These are phyloP conservation scores for Styela plicata DNA, from an alignment of 23 tunicate species.

Conservation along the genomic window DNA sequence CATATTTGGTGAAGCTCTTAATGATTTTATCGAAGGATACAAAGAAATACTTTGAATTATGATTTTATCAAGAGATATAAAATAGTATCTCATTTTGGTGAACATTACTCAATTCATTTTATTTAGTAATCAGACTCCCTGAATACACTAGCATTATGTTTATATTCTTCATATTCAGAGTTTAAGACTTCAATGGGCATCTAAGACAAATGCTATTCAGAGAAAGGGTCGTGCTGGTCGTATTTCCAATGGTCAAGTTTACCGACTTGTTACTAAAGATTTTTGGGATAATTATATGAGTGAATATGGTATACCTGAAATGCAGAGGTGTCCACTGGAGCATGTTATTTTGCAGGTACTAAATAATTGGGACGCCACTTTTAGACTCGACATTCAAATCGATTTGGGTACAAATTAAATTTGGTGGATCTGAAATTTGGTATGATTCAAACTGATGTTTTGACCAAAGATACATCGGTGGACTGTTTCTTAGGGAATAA, in stretches of 20 bases:
- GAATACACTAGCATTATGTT: too few species aligned
- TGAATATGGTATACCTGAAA: constrained; percentile 59
- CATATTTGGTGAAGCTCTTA: too few species aligned
- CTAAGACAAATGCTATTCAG: constrained; percentile 69
- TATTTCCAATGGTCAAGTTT: constrained; percentile 67
- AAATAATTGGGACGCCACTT: not conserved
- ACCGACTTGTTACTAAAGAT: constrained; percentile 39
- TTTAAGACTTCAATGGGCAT: constrained; percentile 81
- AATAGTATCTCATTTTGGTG: too few species aligned
- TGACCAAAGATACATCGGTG: too few species aligned
- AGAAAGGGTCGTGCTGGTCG: constrained; percentile 91
- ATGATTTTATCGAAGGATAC: too few species aligned
- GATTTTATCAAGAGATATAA: too few species aligned
- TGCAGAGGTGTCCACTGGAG: constrained; percentile 78
- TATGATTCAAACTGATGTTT: not conserved
- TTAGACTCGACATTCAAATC: not conserved
- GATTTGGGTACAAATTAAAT: not conserved
- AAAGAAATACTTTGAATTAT: too few species aligned
- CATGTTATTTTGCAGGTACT: constrained; percentile 49
- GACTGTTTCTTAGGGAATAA: too few species aligned
- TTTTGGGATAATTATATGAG: constrained; percentile 53
- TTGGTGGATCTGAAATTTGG: not conserved
- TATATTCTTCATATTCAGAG: constrained; percentile 32
- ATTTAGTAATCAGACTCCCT: too few species aligned
- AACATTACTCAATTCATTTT: too few species aligned